These are phyloP conservation scores for Sigmodon hispidus DNA, from an alignment of 2,113 vertebrate genomes.

Conservation along the genomic window DNA sequence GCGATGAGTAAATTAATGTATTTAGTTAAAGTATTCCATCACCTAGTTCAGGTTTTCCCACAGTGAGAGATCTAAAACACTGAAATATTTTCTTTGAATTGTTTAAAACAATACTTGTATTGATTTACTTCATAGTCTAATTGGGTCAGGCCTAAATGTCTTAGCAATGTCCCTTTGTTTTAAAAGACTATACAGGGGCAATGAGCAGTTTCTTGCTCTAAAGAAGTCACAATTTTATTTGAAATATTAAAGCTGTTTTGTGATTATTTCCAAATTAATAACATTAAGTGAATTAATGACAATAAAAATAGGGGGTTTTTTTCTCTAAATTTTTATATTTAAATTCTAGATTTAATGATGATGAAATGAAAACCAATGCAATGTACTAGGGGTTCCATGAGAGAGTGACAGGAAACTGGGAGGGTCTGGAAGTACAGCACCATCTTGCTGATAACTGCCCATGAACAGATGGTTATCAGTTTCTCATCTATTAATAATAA, in stretches of 20 bases:
- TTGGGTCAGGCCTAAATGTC: background rate
- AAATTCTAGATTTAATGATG: background rate
- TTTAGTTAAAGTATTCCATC: slow-evolving; percentile 55
- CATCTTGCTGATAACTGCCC: background rate
- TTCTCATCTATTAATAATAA: background rate
- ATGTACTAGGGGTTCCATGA: background rate
- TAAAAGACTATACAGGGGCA: background rate
- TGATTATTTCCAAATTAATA: slow-evolving; percentile 33
- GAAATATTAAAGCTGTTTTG: slow-evolving; percentile 41
- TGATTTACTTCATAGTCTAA: background rate
- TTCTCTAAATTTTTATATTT: background rate
- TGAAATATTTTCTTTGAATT: background rate
- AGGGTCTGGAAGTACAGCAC: background rate
- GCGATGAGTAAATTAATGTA: slow-evolving; percentile 75
- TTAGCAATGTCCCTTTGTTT: background rate
- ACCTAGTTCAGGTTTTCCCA: slow-evolving; percentile 8
- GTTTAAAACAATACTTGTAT: slow-evolving; percentile 1
- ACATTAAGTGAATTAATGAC: slow-evolving; percentile 43
- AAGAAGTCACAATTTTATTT: slow-evolving; percentile 36
- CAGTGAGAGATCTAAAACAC: background rate
- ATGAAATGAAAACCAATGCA: background rate
- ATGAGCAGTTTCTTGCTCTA: slow-evolving; percentile 15
- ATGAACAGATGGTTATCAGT: background rate
- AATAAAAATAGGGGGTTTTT: background rate
- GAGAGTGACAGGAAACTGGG: background rate